Evolutionary conservation across 2,888 invertebrate species (phyloP), one percentile per base, ranked within the genome.

Genomic region (Eupithecia subumbrata): DNA sequence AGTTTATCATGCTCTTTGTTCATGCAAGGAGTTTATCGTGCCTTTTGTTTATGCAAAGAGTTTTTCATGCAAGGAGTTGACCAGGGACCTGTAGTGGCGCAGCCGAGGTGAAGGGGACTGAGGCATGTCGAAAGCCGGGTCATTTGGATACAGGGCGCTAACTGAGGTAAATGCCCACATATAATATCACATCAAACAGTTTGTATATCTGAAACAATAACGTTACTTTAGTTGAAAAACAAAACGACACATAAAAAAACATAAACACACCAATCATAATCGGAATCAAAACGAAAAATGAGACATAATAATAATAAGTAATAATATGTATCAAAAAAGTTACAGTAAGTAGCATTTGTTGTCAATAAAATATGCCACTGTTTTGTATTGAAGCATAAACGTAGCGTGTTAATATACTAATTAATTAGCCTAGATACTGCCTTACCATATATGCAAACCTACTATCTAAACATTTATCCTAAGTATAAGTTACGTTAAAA

Each of bases 21-120:
- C 14, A 91, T 92, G 93, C 93, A 86, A 83, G 91, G 91, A 86
- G 78, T 81, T 76, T 80, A 64, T 67, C 40, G 3, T 67, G 67
- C 67, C 45, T 67, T 48, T 71, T 66, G 34, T 43, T 45, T 76
- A 76, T 79, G 78, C 78, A 86, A 83, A 91, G 91, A 86, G 78
- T 81, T 75, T n/a, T 83, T 82, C 92, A 91, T 93, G 93, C 93
- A 86, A 83, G 92, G 91, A 86, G 78, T 81, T 75, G 81, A 82
- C 82, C 77, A 85, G 92, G 94, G 96, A 97, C 97, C 97, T 97
- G 97, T 97, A 97, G 94, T 97, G 97, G 92, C 97, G 97, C 94
- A 97, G 96, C 94, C 96, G 96, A 92, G 96, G 96, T 92, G 95
- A 95, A 86, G 95, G 95, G 90, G 95, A 95, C 94, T 96, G 96